These are phyloP conservation scores for Galagoides demidoff DNA, from an alignment of 2,797 vertebrate genomes.

Conservation along the genomic window DNA sequence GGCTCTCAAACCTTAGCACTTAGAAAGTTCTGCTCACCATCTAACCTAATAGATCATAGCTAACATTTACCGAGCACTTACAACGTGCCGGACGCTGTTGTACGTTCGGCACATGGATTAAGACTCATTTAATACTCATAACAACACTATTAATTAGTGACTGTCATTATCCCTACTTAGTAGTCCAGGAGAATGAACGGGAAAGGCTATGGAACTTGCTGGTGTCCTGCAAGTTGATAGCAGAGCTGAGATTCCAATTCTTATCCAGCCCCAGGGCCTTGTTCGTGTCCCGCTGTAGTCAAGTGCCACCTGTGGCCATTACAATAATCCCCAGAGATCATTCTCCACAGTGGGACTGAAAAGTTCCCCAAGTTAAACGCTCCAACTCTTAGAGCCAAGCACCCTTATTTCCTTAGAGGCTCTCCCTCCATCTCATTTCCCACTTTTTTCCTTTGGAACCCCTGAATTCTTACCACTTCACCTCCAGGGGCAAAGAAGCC, in stretches of 20 bases:
- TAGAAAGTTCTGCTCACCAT: slow-evolving; percentile 71
- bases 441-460: not conserved
- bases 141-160: slow-evolving; percentile 44
- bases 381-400: not conserved
- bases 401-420: not conserved
- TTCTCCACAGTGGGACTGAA: not conserved
- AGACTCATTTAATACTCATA: slow-evolving; percentile 13
- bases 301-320: slow-evolving; percentile 65
- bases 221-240: not conserved
- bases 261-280: not conserved
- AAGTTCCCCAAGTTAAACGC: slow-evolving; percentile 29
- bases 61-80: slow-evolving; percentile 60
- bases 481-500: not conserved
- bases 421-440: not conserved
- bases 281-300: not conserved
- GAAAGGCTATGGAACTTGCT: not conserved
- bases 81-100: not conserved
- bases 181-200: not conserved
- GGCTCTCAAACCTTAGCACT: slow-evolving; percentile 59
- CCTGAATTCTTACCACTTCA: not conserved
- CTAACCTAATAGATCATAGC: slow-evolving; percentile 39
- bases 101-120: not conserved
- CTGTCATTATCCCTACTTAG: not conserved
- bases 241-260: not conserved
- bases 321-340: not conserved